Evolutionary conservation across 1,140 invertebrate genomes (phyloP), one percentile per base, ranked within the genome.

Genomic region (Parasteatoda tepidariorum): DNA sequence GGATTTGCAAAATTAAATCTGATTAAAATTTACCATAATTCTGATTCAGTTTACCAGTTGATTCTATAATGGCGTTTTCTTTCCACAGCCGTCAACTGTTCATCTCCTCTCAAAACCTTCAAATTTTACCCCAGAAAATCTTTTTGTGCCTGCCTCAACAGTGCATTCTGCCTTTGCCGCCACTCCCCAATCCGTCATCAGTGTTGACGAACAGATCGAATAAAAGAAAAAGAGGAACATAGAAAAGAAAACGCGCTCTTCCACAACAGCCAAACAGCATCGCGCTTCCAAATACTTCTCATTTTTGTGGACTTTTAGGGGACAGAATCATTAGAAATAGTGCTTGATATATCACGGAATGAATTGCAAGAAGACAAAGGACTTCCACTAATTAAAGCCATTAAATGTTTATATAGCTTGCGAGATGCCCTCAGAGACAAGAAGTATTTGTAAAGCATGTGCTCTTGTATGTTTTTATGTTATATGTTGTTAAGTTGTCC

Each of bases 401-500:
- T 34, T 67, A 30, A 31, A 2, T 71, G 68, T 57, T 24, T 22
- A 31, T 26, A 13, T 48, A 66, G 62, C 62, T 30, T 31, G 62
- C 62, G 24, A 68, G 48, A 15, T 24, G 31, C 22, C 62, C 62
- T 30, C 28, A 11, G 62, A 5, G 38, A 67, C 26, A 70, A 70
- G 67, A 82, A 82, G 78, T 82, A 82, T 82, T 82, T 82, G 78
- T 61, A 41, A 57, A 70, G 78, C 66, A 54, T 30, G 18, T 34
- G 31, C 66, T 70, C 34, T 70, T 61, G 41, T 79, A 41, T 30
- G 62, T 79, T 79, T 30, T 18, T 18, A 38, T 61, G 61, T 28
- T 76, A 9, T 55, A 76, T 76, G 73, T 76, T 64, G 73, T 76
- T 6, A 41, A 33, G 18, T 34, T 68, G 66, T 68, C 24, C 18